Base-by-base conservation (phyloP, 2,888 invertebrate genomes). In the Disparrhopalites patrizii region DNA sequence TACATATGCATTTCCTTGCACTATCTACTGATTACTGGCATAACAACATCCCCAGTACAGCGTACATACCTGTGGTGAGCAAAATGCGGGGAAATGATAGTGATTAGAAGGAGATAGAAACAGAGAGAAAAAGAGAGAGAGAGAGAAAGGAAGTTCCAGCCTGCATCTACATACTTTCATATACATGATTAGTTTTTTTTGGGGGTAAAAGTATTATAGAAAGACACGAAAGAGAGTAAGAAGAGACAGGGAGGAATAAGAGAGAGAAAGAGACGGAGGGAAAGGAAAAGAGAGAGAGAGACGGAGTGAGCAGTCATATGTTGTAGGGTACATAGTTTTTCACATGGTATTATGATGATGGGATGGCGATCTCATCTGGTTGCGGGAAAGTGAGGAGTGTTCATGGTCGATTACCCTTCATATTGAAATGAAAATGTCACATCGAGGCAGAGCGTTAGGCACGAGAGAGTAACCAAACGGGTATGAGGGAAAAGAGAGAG, bases 341-440 rank as follows among this genome's bases (percentile, higher is more conserved):
- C 47, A 47, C 23, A 62, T 62, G 62, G 54, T 64, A 57, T 64
- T 55, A 57, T 43, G 56, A 43, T 28, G 55, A 57, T 64, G 64
- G 56, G 64, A 64, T 47, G 57, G 55, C 40, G 50, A 64, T 56
- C 50, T 64, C 43, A 67, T 63, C 63, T 63, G 63, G 33, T 66
- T 61, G 61, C 62, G 65, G 47, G 66, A 60, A 58, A 66, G 60
- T 67, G 68, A 65, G 64, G 52, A 54, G 54, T 70, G 55, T 71
- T 70, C 70, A 73, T 67, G 75, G 69, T 75, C 75, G 71, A 73
- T 75, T 75, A 72, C 71, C 70, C 69, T 68, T 69, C 62, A 68
- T 71, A 73, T 73, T 72, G 74, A 73, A 73, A 74, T 72, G 73
- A 73, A 73, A 75, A 73, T 73, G 74, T 71, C 74, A 74, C 72